These are phyloP conservation scores for Hoplias malabaricus DNA, from an alignment of 2,113 vertebrate genomes.

Conservation along the genomic window DNA sequence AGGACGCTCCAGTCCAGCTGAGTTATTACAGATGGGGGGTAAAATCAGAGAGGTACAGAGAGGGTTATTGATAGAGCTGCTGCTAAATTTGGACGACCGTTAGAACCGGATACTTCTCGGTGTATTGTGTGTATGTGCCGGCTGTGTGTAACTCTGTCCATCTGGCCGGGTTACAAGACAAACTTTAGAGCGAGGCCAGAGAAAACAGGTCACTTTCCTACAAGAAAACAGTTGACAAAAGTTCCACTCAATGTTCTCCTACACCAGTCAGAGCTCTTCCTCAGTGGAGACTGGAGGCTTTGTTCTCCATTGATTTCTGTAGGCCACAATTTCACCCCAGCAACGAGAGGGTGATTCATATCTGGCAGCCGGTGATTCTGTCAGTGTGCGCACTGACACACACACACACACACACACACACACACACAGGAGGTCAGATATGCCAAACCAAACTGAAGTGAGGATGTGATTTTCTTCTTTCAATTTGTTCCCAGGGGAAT, in stretches of 20 bases:
- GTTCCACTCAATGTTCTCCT: constrained; percentile 14
- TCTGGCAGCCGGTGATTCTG: constrained; percentile 2
- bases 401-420: constrained; percentile 2
- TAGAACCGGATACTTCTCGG: constrained; percentile 17
- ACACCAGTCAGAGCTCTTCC: not conserved
- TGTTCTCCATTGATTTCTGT: constrained; percentile 14
- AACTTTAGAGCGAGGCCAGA: constrained; percentile 32
- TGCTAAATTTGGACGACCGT: constrained; percentile 36
- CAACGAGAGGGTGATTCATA: constrained; percentile 1
- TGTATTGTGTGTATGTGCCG: not conserved
- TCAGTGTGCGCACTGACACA: not conserved
- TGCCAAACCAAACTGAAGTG: not conserved
- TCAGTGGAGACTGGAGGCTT: constrained; percentile 12
- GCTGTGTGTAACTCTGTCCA: constrained; percentile 26
- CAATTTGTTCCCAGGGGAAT: not conserved
- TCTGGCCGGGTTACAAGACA: constrained; percentile 50
- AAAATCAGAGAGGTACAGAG: constrained; percentile 16
- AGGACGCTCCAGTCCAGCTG: not conserved
- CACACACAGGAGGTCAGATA: not conserved
- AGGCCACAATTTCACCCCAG: constrained; percentile 4
- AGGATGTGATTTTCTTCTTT: not conserved
- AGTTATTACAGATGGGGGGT: not conserved
- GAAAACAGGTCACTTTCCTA: constrained; percentile 46
- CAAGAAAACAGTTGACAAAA: constrained; percentile 41
- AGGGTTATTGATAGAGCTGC: constrained; percentile 16